Evolutionary conservation across 2,888 invertebrate species (phyloP).

Genomic region (Cephus pulcher): DNA sequence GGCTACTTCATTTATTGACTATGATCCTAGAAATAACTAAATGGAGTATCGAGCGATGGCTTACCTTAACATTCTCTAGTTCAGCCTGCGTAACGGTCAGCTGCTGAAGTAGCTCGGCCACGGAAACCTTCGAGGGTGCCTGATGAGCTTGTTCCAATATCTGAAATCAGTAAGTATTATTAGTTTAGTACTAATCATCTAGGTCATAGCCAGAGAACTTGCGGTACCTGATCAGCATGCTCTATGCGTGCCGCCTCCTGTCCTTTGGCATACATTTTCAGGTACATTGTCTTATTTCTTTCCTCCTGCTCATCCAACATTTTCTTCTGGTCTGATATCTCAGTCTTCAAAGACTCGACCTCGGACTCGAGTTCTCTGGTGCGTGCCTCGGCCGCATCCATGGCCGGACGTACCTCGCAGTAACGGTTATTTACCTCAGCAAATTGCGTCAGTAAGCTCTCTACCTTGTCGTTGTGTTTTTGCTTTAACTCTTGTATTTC

Average conservation of each 20-base stretch:
- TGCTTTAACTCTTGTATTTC: conserved; percentile 83
- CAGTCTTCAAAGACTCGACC: conserved; percentile 77
- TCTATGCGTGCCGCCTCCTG: conserved; percentile 83
- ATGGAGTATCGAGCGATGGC: conserved; percentile 39
- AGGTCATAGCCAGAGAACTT: background rate
- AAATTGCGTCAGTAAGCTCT: conserved; percentile 77
- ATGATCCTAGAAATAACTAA: no score
- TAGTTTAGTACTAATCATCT: background rate
- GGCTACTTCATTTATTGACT: no score
- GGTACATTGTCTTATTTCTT: conserved; percentile 80
- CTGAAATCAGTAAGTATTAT: conserved; percentile 25
- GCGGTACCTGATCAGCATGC: conserved; percentile 75
- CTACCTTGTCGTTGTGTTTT: conserved; percentile 81
- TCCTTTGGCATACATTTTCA: conserved; percentile 86
- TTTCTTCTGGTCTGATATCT: conserved; percentile 76
- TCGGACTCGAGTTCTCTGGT: conserved; percentile 79
- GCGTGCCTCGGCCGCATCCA: conserved; percentile 77
- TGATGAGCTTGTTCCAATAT: conserved; percentile 65
- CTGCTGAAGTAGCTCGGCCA: conserved; percentile 85
- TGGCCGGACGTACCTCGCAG: conserved; percentile 81
- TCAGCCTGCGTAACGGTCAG: conserved; percentile 87
- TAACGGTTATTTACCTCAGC: conserved; percentile 82
- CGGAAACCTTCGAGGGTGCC: conserved; percentile 78
- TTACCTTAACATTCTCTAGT: conserved; percentile 89
- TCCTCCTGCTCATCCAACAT: conserved; percentile 76